These are phyloP conservation scores for Lumbricus terrestris DNA, from an alignment of 2,888 invertebrate genomes.

Conservation along the genomic window DNA sequence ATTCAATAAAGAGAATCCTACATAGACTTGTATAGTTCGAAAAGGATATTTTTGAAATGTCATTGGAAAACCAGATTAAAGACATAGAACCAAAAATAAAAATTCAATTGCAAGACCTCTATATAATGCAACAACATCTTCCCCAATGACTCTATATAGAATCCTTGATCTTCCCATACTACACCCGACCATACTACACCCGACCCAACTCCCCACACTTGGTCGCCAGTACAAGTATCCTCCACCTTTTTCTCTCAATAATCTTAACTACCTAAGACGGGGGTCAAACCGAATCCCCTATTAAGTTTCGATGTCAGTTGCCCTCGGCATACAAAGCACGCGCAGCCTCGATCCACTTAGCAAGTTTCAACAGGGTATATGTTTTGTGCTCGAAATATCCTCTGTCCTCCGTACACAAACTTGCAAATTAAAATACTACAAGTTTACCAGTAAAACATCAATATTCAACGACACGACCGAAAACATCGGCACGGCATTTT, in stretches of 20 bases:
- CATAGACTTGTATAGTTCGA: background rate
- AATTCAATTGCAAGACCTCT: no score
- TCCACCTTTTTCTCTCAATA: background rate
- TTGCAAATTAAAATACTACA: background rate
- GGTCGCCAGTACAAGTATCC: background rate
- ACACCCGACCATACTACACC: background rate
- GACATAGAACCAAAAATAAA: background rate
- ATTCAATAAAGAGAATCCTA: background rate
- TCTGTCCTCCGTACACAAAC: background rate
- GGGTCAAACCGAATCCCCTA: no score
- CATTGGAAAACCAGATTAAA: background rate
- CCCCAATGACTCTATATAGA: no score
- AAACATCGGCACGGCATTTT: no score
- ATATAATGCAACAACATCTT: background rate
- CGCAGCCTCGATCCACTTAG: no score
- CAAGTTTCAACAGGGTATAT: background rate
- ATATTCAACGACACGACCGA: background rate
- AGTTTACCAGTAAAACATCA: background rate
- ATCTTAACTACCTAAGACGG: background rate
- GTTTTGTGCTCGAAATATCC: background rate
- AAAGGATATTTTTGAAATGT: background rate
- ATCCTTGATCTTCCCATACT: no score
- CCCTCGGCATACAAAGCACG: no score
- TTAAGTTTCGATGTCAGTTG: no score
- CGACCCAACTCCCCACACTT: background rate